Conservation (phyloP, 53 echinoderm and acorn worm genomes). For the Mesocentrotus franciscanus region DNA sequence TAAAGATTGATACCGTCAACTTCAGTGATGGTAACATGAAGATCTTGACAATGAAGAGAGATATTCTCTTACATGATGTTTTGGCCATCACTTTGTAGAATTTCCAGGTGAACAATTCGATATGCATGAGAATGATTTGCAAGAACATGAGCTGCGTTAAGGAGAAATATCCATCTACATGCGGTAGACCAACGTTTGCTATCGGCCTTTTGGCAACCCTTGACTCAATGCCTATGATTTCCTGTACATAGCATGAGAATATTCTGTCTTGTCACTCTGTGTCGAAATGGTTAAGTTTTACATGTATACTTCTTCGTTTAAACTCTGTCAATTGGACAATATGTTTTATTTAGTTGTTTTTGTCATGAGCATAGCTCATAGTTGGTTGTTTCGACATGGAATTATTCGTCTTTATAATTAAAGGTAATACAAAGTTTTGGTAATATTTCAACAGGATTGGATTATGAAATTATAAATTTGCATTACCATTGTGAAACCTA, state of each 20-base stretch:
- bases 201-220: not conserved
- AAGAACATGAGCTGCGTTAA: not conserved
- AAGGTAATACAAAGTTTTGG: too few species aligned
- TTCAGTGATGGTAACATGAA: not conserved
- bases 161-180: not conserved
- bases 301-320: not conserved
- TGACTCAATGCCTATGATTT: not conserved
- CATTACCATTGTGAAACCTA: too few species aligned
- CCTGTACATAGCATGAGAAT: constrained; percentile 6
- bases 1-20: not conserved
- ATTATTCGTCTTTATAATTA: not conserved
- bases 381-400: not conserved
- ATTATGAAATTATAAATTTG: too few species aligned
- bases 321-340: not conserved
- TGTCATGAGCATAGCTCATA: not conserved
- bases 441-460: too few species aligned
- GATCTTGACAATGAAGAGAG: not conserved
- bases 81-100: not conserved
- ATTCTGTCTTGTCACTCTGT: not conserved
- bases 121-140: not conserved
- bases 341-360: not conserved
- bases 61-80: not conserved
- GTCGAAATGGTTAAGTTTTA: not conserved
- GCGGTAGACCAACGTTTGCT: not conserved
- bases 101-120: not conserved